Base-by-base conservation (phyloP, 2,888 invertebrate genomes). In the Lysandra bellargus region DNA sequence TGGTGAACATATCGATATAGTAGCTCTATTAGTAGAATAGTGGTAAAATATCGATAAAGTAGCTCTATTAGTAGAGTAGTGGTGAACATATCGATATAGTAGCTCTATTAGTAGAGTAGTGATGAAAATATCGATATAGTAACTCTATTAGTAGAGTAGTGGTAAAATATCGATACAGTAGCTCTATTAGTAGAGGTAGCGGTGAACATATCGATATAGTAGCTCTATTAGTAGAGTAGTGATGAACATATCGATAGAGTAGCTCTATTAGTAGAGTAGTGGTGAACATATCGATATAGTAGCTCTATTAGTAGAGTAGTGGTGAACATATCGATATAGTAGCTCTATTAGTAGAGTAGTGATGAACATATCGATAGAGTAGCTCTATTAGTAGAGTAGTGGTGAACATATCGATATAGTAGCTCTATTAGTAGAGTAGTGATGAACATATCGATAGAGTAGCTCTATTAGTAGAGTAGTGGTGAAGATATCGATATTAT, bases 31-130 rank as follows among this genome's bases (percentile, higher is more conserved):
- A 33, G 33, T 33, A 1, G 33, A 33, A 33, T 33, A 33, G 69
- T 69, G 69, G 33, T 33, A 69, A 69, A 69, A 69, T 33, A 69
- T 69, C 69, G 69, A 69, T 69, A 33, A 9, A 23, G n/a, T 23
- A 23, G 9, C 6, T 60, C 1, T 61, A 23, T 23, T 61, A 23
- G 1, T 61, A 61, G 61, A 5, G 2, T 61, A 23, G 61, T 23
- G 61, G n/a, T 33, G 33, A 69, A 69, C 33, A 69, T 33, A 69
- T 69, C 69, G 69, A 69, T 69, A 33, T 30, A 23, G n/a, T 23
- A 23, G 9, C 6, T 60, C 1, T 30, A 23, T 23, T 61, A 23
- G 1, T 61, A 61, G 61, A 5, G 2, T 61, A 23, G 61, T 23
- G 61, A 6, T 61, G 23, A 9, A 57, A 57, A 57, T 3, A 17